phyloP scores from a whole-genome alignment of 2,113 vertebrate genomes.

The Datnioides undecimradiatus region DNA sequence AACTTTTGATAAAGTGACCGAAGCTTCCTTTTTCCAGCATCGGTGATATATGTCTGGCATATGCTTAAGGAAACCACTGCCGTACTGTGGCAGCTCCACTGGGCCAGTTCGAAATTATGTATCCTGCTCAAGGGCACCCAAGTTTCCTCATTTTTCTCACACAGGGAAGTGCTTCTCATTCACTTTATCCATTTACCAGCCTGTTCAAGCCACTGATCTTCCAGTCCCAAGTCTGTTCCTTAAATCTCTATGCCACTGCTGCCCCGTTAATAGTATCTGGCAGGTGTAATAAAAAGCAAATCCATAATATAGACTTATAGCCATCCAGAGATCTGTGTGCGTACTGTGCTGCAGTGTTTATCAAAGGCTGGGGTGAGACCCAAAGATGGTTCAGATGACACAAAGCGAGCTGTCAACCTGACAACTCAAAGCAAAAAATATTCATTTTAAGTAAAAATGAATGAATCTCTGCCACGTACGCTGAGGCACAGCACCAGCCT shows the following conservation, averaged over 20 bases:
- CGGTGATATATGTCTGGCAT: not conserved
- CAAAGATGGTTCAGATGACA: not conserved
- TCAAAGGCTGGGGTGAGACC: constrained; percentile 20
- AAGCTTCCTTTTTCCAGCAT: not conserved
- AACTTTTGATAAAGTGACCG: not conserved
- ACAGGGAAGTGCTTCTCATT: constrained; percentile 14
- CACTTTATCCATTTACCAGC: constrained; percentile 30
- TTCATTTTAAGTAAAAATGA: not conserved
- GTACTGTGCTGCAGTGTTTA: constrained; percentile 29
- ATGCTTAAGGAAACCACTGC: not conserved
- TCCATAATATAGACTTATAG: constrained; percentile 59
- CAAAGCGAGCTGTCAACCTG: not conserved
- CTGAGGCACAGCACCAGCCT: not conserved
- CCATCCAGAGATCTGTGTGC: constrained; percentile 39
- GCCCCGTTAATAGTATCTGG: constrained; percentile 52
- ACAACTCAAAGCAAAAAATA: not conserved
- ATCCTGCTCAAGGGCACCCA: constrained; percentile 7
- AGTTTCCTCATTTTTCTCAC: not conserved
- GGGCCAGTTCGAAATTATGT: constrained; percentile 10
- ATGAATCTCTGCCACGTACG: not conserved
- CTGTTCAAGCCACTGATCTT: constrained; percentile 19
- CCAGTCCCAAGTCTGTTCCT: constrained; percentile 9
- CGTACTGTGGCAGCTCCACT: constrained; percentile 5
- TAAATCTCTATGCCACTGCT: constrained; percentile 24
- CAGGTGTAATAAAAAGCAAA: constrained; percentile 69